These are phyloP conservation scores for Eumacrocentrus americanus DNA, from an alignment of 2,888 invertebrate species.

Conservation along the genomic window DNA sequence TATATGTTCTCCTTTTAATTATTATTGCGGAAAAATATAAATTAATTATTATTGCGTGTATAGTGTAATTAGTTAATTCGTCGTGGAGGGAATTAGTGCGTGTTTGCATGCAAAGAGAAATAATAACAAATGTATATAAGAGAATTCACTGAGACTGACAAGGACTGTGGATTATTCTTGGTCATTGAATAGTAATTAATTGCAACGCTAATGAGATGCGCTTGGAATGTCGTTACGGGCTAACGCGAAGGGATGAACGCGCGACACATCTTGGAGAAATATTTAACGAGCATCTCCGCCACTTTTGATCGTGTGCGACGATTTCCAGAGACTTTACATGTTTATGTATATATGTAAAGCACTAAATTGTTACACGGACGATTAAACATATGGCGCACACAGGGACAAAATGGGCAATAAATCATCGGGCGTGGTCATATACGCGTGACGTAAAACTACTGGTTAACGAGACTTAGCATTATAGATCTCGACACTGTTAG, in stretches of 20 bases:
- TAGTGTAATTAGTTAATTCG: conserved; percentile 10
- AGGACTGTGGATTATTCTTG: conserved; percentile 19
- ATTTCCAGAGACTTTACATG: not conserved
- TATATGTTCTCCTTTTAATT: not conserved
- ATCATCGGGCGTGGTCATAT: conserved; percentile 33
- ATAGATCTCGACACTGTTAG: not conserved
- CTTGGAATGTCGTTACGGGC: conserved; percentile 39
- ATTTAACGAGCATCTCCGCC: too few relatives aligned
- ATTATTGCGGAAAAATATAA: conserved; percentile 1
- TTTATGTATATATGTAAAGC: not conserved
- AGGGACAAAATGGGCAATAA: conserved; percentile 31
- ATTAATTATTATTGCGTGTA: conserved; percentile 12
- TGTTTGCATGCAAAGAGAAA: not conserved
- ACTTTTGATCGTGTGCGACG: too few relatives aligned
- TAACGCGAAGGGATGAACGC: conserved; percentile 39
- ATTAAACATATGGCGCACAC: conserved; percentile 15
- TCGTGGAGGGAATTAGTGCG: conserved; percentile 2
- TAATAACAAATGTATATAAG: not conserved
- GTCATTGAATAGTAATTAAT: conserved; percentile 43
- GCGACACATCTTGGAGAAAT: conserved; percentile 24
- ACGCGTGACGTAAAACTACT: conserved; percentile 20
- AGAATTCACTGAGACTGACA: not conserved
- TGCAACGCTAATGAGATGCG: conserved; percentile 46
- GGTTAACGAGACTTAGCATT: conserved; percentile 26
- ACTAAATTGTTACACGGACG: not conserved